Evolutionary conservation across 1,140 invertebrate genomes (phyloP), one percentile per base, ranked within the genome.

Genomic region (Eupristina koningsbergeri): DNA sequence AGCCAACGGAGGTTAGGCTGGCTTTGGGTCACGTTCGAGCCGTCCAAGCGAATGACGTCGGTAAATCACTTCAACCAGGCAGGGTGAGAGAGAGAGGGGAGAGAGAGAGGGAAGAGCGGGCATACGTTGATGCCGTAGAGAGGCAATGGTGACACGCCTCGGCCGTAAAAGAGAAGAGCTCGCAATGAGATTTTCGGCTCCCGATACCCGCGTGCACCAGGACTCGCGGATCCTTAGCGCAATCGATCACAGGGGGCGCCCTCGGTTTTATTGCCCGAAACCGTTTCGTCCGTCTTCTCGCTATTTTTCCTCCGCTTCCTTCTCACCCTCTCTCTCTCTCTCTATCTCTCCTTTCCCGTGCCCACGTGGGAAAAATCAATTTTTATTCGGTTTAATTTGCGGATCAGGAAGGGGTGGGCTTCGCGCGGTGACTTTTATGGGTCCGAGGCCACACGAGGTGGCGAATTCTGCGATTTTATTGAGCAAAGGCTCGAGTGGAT

Each of bases 61-160:
- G 85, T 90, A 89, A 90, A 91, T 89, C 89, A 90, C 53, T 45
- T 13, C 31, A n/a, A 36, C 15, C 45, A 47, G 29, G 50, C 86
- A 17, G 29, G 31, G 29, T 2, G 50, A 76, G 50, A 26, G 74
- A 84, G 77, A 58, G 63, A 53, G n/a, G 80, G 77, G 69, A 86
- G 86, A 84, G 39, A 80, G 53, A 77, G 41, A 78, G 71, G 63
- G 53, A n/a, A n/a, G n/a, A 0, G 26, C 45, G 47, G 29, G n/a
- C 13, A 39, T 22, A 26, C 39, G 64, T 63, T 81, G 69, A 78
- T 64, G 69, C 69, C 53, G 69, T 50, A 31, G 26, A 11, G 67
- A 84, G 77, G 77, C 77, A 58, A 45, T 6, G 41, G 82, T 88
- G 89, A 90, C 90, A 90, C 89, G 88, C 81, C 87, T 88, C 86